Evolutionary conservation across 2,888 invertebrate species (phyloP).

Genomic region (Embidobia sp.): DNA sequence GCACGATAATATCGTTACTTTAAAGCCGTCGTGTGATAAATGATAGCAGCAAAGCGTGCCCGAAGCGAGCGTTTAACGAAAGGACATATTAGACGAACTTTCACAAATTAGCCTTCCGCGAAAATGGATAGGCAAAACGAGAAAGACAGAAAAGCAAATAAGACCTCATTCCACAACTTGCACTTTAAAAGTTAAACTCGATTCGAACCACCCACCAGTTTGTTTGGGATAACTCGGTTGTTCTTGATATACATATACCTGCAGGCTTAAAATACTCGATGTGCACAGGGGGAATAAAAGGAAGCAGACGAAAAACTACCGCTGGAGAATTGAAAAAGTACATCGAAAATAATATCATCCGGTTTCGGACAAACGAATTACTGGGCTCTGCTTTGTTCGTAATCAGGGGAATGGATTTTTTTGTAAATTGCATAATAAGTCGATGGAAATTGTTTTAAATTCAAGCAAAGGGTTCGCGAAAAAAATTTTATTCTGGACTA

Average conservation of each 20-base stretch:
- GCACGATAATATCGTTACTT: slow-evolving; percentile 73
- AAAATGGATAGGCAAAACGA: slow-evolving; percentile 68
- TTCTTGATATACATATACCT: slow-evolving; percentile 34
- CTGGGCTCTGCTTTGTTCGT: no score
- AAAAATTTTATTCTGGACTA: no score
- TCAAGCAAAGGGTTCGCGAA: no score
- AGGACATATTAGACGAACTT: slow-evolving; percentile 75
- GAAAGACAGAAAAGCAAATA: slow-evolving; percentile 33
- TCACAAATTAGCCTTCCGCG: slow-evolving; percentile 77
- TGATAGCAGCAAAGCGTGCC: slow-evolving; percentile 72
- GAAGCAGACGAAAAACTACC: no score
- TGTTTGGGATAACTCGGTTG: slow-evolving; percentile 37
- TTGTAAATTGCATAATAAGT: no score
- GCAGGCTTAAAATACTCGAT: slow-evolving; percentile 13
- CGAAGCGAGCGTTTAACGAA: slow-evolving; percentile 69
- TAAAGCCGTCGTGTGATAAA: slow-evolving; percentile 74
- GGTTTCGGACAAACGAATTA: no score
- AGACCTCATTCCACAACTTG: slow-evolving; percentile 40
- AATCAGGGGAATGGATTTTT: no score
- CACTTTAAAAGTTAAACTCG: slow-evolving; percentile 47
- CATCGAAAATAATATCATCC: no score
- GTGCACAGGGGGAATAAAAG: background rate
- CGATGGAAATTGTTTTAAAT: no score
- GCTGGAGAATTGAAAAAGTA: no score
- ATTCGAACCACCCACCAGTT: slow-evolving; percentile 37